These are phyloP conservation scores for Pelobates fuscus DNA, from an alignment of 2,113 vertebrate genomes.

Conservation along the genomic window DNA sequence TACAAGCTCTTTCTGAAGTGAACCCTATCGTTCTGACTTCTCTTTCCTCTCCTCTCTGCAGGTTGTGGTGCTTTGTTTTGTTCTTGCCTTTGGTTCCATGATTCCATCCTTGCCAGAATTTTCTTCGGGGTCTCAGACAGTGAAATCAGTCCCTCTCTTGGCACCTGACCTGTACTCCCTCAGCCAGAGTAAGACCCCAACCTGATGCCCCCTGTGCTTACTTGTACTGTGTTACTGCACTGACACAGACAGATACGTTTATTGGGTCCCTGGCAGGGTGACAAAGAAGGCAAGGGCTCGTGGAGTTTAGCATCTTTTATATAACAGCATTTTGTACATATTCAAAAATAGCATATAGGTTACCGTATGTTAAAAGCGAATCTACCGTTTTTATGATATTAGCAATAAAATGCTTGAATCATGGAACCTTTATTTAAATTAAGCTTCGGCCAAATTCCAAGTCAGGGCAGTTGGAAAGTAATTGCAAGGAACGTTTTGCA, in stretches of 20 bases:
- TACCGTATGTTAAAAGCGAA: too few relatives aligned
- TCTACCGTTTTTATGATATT: too few relatives aligned
- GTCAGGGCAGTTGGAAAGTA: too few relatives aligned
- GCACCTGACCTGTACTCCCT: slow-evolving; percentile 83
- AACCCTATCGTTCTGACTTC: slow-evolving; percentile 10
- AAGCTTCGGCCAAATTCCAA: too few relatives aligned
- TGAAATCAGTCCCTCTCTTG: slow-evolving; percentile 76
- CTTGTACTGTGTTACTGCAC: neutral
- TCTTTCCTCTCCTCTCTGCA: slow-evolving; percentile 58
- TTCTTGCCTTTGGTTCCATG: slow-evolving; percentile 93
- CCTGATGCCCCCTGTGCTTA: fast-evolving
- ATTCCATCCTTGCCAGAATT: slow-evolving; percentile 90
- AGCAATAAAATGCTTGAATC: too few relatives aligned
- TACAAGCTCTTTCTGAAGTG: neutral
- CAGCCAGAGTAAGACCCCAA: slow-evolving; percentile 85
- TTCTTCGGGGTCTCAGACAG: slow-evolving; percentile 81
- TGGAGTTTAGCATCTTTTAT: too few relatives aligned
- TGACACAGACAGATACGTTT: neutral
- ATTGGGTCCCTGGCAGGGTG: neutral
- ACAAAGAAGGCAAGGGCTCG: neutral
- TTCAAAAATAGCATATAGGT: too few relatives aligned
- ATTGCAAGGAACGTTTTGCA: too few relatives aligned
- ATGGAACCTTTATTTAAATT: too few relatives aligned
- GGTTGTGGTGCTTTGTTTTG: slow-evolving; percentile 93
- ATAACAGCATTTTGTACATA: too few relatives aligned